phyloP scores from a whole-genome alignment of 2,797 vertebrate species.

The Neostethus bicornis region DNA sequence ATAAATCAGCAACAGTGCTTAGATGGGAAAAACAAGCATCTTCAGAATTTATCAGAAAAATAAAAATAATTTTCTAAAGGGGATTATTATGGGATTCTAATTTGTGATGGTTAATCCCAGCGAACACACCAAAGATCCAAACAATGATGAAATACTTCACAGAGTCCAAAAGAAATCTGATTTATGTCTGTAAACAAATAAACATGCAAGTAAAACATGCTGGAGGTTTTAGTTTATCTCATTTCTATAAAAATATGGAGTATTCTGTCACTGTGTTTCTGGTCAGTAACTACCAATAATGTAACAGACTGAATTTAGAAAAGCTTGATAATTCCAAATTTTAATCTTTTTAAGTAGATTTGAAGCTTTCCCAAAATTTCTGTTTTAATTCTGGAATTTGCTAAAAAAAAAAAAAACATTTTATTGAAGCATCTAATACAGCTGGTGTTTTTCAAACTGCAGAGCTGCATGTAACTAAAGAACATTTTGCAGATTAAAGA shows the following conservation, averaged over 20 bases:
- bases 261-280: constrained; percentile 6
- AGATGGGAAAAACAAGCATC: constrained; percentile 52
- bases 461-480: constrained; percentile 23
- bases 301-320: constrained; percentile 28
- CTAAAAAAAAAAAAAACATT: too few species aligned
- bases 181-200: constrained; percentile 54
- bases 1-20: constrained; percentile 53
- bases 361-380: constrained; percentile 6
- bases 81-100: constrained; percentile 16
- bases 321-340: neutral
- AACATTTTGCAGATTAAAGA: constrained; percentile 39
- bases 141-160: constrained; percentile 37
- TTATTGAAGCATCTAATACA: constrained; percentile 13
- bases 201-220: constrained; percentile 55
- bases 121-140: constrained; percentile 37
- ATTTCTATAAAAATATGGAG: constrained; percentile 16
- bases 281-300: constrained; percentile 30
- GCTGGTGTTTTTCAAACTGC: constrained; percentile 10
- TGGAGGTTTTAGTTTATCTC: constrained; percentile 17
- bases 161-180: constrained; percentile 55
- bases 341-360: neutral
- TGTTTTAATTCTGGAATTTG: constrained; percentile 9
- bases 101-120: constrained; percentile 5
- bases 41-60: constrained; percentile 39
- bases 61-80: constrained; percentile 21